Percentiles rank a stretch among this genome's conserved stretches.
Evolutionary conservation across 2,888 invertebrate species (phyloP).

Genomic region (Protodeltote pygarga): DNA sequence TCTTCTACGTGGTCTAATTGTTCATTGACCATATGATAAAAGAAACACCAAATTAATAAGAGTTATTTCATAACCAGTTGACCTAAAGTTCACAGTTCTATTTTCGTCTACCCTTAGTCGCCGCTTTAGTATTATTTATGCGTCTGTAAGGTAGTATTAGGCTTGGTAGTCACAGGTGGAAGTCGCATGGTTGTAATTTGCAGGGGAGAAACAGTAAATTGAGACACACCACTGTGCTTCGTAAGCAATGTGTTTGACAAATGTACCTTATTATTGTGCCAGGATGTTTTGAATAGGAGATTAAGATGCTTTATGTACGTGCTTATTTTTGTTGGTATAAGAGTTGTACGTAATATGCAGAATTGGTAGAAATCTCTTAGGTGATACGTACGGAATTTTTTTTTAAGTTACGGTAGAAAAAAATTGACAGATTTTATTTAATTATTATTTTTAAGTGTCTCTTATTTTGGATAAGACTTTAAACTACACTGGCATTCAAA

Average conservation of each 20-base stretch:
- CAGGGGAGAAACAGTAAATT: conserved; percentile 66
- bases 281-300: conserved; percentile 44
- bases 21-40: too few relatives aligned
- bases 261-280: conserved; percentile 74
- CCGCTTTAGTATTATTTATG: conserved; percentile 28
- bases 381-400: too few relatives aligned
- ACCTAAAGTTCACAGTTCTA: too few relatives aligned
- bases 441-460: too few relatives aligned
- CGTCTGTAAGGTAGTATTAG: conserved; percentile 23
- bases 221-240: conserved; percentile 63
- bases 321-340: conserved; percentile 32
- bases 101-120: not conserved
- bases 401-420: too few relatives aligned
- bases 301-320: conserved; percentile 34
- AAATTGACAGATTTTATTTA: too few relatives aligned
- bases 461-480: too few relatives aligned
- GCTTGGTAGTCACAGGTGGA: conserved; percentile 68
- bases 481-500: too few relatives aligned
- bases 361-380: not conserved
- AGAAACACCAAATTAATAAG: too few relatives aligned
- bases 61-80: too few relatives aligned
- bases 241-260: conserved; percentile 75
- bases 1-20: too few relatives aligned
- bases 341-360: conserved; percentile 8
- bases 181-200: conserved; percentile 70